Evolutionary conservation across 2,888 invertebrate species (phyloP).

Genomic region (Myathropa florea): DNA sequence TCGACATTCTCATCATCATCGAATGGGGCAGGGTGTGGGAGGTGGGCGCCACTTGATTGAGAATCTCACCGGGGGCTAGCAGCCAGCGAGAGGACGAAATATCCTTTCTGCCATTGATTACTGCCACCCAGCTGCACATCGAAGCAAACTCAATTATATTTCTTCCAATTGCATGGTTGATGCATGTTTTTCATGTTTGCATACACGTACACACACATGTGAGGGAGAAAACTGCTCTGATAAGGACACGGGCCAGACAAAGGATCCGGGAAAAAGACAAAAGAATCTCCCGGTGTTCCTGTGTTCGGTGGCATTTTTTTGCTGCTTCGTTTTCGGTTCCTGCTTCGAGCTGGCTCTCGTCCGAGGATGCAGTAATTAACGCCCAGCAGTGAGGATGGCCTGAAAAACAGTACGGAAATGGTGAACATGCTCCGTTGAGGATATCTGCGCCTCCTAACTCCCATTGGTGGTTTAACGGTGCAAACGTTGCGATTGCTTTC

Average conservation of each 20-base stretch:
- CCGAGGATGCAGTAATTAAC: conserved; percentile 69
- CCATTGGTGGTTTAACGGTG: conserved; percentile 69
- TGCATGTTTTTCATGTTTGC: conserved; percentile 70
- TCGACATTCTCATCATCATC: conserved; percentile 38
- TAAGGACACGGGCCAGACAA: conserved; percentile 63
- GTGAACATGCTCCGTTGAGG: conserved; percentile 54
- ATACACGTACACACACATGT: conserved; percentile 39
- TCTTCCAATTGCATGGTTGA: conserved; percentile 70
- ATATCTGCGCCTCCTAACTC: conserved; percentile 54
- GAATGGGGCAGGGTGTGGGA: conserved; percentile 1
- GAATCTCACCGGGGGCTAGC: conserved; percentile 9
- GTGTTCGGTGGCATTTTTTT: background rate
- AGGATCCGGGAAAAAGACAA: conserved; percentile 52
- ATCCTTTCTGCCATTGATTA: conserved; percentile 68
- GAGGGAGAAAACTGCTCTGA: conserved; percentile 26
- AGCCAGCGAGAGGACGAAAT: conserved; percentile 18
- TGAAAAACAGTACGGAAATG: conserved; percentile 51
- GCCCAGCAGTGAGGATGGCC: conserved; percentile 70
- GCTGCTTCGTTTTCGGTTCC: background rate
- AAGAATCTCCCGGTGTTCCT: conserved; percentile 47
- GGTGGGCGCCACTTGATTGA: conserved; percentile 40
- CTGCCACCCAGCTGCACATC: conserved; percentile 68
- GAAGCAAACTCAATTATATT: conserved; percentile 70
- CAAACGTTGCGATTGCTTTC: conserved; percentile 37
- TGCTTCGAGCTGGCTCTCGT: conserved; percentile 5